These are phyloP conservation scores for Cinclus mexicanus DNA, from an alignment of 2,113 vertebrate species.

Conservation along the genomic window DNA sequence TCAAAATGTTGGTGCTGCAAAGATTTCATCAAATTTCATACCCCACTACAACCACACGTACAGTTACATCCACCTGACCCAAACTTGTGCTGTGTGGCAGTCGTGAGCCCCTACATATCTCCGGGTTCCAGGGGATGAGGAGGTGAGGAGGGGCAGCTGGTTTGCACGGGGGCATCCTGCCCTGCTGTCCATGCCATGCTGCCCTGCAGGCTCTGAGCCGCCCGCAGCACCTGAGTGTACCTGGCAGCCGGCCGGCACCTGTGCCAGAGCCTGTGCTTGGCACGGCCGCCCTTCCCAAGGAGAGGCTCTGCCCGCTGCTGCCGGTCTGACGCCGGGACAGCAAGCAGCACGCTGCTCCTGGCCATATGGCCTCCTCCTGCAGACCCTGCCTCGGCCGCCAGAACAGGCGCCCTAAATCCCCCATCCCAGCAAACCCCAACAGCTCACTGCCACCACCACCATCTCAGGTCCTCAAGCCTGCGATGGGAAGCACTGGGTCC, in stretches of 20 bases:
- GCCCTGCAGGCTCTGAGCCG: accelerated
- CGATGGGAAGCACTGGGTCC: neutral
- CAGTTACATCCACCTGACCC: neutral
- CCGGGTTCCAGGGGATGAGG: neutral
- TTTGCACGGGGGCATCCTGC: neutral
- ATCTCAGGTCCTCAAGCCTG: accelerated
- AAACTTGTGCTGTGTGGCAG: neutral
- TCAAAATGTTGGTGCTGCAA: neutral
- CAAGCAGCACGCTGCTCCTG: neutral
- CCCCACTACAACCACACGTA: accelerated
- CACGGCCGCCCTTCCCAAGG: neutral
- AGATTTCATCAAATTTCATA: neutral
- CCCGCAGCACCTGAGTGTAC: neutral
- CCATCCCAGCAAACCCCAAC: neutral
- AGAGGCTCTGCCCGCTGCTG: conserved; percentile 1
- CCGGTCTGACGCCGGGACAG: neutral
- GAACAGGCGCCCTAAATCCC: neutral
- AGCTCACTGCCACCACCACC: neutral
- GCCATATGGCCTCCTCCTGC: conserved; percentile 48
- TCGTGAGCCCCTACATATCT: accelerated
- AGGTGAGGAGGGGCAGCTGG: neutral
- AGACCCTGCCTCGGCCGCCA: neutral
- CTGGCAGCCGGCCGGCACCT: neutral
- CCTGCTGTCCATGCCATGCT: accelerated
- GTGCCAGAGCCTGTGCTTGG: conserved; percentile 30